Evolutionary conservation across 2,888 invertebrate genomes (phyloP), one percentile per base, ranked within the genome.

Genomic region (Dendrolimus houi): DNA sequence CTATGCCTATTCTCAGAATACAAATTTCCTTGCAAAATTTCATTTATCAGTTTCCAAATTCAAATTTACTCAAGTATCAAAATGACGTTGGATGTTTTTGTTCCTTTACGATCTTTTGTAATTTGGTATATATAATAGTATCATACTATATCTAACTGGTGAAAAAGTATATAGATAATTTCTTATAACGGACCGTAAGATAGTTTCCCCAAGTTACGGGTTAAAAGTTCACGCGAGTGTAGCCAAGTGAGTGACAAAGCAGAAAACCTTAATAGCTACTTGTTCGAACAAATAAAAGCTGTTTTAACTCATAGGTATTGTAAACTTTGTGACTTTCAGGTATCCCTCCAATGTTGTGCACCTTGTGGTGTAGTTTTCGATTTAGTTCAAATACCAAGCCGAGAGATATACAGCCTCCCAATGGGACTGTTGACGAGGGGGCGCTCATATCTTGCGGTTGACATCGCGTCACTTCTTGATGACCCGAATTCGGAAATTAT

Each of bases 401-500:
- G 65, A 12, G 74, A 76, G 41, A 56, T 62, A 1, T 78, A 57
- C 29, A 13, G 55, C 0, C 73, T 66, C 3, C 73, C 74, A 8
- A 67, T 77, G 74, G 12, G 56, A 9, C 12, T 56, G 12, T 54
- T 76, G 12, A 63, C 58, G 0, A n/a, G 41, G 0, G 66, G 64
- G 6, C 68, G 65, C 42, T 57, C 62, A 9, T 78, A 74, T 54
- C 14, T 58, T 0, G 40, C 64, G 6, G 57, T 74, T 3, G 69
- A 75, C 56, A 67, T 76, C 9, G 63, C 67, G 12, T 62, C 69
- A 0, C 59, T 74, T 12, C 70, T 76, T 47, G 56, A 53, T 7
- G n/a, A 61, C 6, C 54, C 60, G 7, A 61, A 62, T 9, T 13
- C 14, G n/a, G 41, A 57, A n/a, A 62, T 66, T 54, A 56, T 69